Percentiles rank a stretch among this genome's conserved stretches.
Evolutionary conservation across 2,888 invertebrate genomes (phyloP).

Genomic region (Lithophane ornitopus): DNA sequence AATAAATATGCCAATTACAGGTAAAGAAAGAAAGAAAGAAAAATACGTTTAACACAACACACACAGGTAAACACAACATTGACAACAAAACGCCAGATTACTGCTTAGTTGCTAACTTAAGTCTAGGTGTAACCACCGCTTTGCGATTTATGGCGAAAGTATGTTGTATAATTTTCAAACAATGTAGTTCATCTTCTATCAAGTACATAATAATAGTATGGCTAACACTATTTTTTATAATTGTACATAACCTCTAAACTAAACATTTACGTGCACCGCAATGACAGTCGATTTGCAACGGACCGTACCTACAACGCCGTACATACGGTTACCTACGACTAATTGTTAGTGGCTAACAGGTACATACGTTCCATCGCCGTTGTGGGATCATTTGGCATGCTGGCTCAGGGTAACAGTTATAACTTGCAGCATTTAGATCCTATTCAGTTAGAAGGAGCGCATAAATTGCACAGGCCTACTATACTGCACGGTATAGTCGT

Average conservation of each 20-base stretch:
- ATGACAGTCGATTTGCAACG: slow-evolving; percentile 36
- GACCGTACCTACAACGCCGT: slow-evolving; percentile 19
- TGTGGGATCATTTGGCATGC: slow-evolving; percentile 43
- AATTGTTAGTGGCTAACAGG: slow-evolving; percentile 54
- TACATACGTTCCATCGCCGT: slow-evolving; percentile 27
- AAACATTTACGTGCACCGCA: slow-evolving; percentile 36
- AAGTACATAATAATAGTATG: not conserved
- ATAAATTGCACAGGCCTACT: not conserved
- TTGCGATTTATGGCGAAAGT: slow-evolving; percentile 1
- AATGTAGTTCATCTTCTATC: not conserved
- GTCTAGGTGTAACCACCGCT: not conserved
- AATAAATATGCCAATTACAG: too few relatives aligned
- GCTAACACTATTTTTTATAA: not conserved
- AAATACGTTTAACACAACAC: too few relatives aligned
- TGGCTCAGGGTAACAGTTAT: slow-evolving; percentile 14
- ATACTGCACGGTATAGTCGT: not conserved
- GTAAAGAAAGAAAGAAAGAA: too few relatives aligned
- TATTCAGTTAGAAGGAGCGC: slow-evolving; percentile 19
- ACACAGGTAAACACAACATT: too few relatives aligned
- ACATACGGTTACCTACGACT: slow-evolving; percentile 33
- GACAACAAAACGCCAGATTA: too few relatives aligned
- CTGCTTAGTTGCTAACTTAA: too few relatives aligned
- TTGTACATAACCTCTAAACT: slow-evolving; percentile 1
- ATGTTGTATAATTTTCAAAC: slow-evolving; percentile 8
- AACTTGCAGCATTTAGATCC: slow-evolving; percentile 8